Evolutionary conservation across 2,888 invertebrate genomes (phyloP).

Genomic region (Camponotus fellah): DNA sequence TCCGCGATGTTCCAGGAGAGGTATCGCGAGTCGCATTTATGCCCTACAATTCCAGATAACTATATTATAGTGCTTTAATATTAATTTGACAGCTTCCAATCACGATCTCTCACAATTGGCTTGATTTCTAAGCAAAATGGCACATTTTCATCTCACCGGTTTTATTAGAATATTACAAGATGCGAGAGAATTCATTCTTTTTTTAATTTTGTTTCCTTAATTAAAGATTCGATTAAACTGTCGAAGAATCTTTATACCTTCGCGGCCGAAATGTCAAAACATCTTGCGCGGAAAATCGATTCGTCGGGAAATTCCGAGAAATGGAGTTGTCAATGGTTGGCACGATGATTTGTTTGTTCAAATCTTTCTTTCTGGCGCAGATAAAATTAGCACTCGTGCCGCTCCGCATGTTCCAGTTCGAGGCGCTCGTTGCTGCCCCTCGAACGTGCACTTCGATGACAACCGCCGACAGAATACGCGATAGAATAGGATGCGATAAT

Average conservation of each 20-base stretch:
- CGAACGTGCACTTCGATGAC: not conserved
- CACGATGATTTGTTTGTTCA: not conserved
- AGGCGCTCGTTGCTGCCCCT: not conserved
- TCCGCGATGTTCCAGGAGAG: not conserved
- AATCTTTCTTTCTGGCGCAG: not conserved
- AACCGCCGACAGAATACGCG: not conserved
- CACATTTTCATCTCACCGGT: not conserved
- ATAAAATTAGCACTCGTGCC: conserved; percentile 39
- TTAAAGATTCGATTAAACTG: not conserved
- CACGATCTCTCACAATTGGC: not conserved
- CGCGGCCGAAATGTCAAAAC: not conserved
- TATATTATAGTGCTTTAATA: too few relatives aligned
- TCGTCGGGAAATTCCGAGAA: not conserved
- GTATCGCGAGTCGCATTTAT: not conserved
- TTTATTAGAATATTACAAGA: not conserved
- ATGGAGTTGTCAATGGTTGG: not conserved
- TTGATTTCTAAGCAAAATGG: not conserved
- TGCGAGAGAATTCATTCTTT: too few relatives aligned
- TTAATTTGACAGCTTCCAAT: not conserved
- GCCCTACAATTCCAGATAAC: not conserved
- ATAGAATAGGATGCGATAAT: not conserved
- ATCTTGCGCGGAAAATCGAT: not conserved
- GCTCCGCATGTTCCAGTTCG: conserved; percentile 3
- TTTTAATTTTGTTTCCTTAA: not conserved
- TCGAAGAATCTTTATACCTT: not conserved